These are phyloP conservation scores for Melospiza melodia DNA, from an alignment of 2,113 vertebrate species.

Conservation along the genomic window DNA sequence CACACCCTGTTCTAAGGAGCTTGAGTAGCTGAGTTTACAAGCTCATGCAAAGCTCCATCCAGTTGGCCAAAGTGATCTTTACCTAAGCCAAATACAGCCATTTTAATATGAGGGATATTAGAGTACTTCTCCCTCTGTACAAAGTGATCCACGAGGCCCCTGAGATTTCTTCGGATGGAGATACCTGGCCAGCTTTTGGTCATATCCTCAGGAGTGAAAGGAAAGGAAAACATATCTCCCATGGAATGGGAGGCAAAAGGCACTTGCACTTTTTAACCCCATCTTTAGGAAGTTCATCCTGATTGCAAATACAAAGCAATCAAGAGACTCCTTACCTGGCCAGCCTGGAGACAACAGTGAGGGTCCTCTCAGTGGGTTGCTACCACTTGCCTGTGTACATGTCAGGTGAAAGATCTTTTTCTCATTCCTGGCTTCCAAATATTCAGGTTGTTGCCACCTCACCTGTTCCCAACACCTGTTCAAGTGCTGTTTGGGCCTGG, in stretches of 20 bases:
- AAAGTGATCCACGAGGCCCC: neutral
- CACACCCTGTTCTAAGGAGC: neutral
- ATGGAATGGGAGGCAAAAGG: neutral
- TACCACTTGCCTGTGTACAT: neutral
- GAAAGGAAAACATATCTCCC: neutral
- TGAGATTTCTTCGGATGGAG: neutral
- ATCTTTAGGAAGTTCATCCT: neutral
- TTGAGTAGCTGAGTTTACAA: neutral
- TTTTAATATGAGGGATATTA: neutral
- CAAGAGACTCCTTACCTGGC: neutral
- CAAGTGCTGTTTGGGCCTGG: neutral
- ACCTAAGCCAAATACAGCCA: neutral
- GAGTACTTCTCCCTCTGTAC: neutral
- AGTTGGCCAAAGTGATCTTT: neutral
- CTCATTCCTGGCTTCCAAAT: neutral
- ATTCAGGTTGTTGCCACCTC: neutral
- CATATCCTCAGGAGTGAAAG: neutral
- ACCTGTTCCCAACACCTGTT: neutral
- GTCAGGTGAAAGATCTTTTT: neutral
- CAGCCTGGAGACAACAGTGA: neutral
- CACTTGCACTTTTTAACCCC: fast-evolving
- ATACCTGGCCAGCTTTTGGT: neutral
- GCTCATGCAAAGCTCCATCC: neutral
- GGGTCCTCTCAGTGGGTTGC: neutral
- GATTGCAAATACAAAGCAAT: neutral